Percentiles rank a stretch among this genome's conserved stretches.
Conservation (phyloP, 1,140 invertebrate genomes). For the Formica exsecta region DNA sequence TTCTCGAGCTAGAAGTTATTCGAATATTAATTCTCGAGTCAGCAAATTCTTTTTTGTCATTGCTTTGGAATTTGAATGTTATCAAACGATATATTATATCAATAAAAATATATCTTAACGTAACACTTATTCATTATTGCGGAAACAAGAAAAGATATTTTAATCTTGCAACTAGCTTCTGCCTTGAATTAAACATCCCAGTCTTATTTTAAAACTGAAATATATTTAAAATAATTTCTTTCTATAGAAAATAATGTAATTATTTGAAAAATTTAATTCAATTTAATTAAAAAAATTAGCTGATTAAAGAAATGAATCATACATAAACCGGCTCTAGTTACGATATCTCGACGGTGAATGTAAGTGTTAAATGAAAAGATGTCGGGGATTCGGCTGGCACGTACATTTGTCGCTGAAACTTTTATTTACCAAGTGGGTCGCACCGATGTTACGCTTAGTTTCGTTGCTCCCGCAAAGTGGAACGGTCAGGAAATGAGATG, state of each 20-base stretch:
- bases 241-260: not conserved
- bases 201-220: not conserved
- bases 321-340: no score
- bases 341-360: not conserved
- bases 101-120: not conserved
- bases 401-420: constrained; percentile 46
- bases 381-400: not conserved
- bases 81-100: not conserved
- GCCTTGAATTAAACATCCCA: not conserved
- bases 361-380: not conserved
- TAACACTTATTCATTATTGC: not conserved
- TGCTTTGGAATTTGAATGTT: not conserved
- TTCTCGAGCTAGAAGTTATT: not conserved
- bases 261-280: not conserved
- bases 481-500: constrained; percentile 73
- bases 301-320: not conserved
- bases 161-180: not conserved
- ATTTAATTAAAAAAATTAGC: not conserved
- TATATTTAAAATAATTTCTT: not conserved
- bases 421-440: constrained; percentile 66
- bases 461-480: constrained; percentile 63
- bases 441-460: constrained; percentile 61
- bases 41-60: not conserved
- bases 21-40: not conserved
- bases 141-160: not conserved